These are phyloP conservation scores for Mimachlamys varia DNA, from an alignment of 2,888 invertebrate genomes.

Conservation along the genomic window DNA sequence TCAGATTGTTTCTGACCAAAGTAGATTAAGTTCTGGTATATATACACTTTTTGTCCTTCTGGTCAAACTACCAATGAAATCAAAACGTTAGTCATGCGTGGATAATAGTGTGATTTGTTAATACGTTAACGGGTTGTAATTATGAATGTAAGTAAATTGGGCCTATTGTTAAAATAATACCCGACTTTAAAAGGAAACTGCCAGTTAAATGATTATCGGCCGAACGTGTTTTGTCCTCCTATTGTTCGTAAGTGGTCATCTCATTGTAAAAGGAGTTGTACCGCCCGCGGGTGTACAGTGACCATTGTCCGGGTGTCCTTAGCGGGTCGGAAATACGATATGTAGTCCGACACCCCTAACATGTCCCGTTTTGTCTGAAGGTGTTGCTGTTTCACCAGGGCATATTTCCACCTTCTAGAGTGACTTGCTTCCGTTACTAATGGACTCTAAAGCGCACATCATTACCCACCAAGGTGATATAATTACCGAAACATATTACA, in stretches of 20 bases:
- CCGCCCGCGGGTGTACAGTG: background rate
- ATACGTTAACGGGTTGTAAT: slow-evolving; percentile 63
- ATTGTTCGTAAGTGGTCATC: slow-evolving; percentile 10
- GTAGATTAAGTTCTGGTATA: background rate
- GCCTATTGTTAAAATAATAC: slow-evolving; percentile 10
- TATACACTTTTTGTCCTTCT: background rate
- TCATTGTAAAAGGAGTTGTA: background rate
- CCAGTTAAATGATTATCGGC: slow-evolving; percentile 12
- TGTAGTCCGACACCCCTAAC: background rate
- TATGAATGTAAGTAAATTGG: slow-evolving; percentile 27
- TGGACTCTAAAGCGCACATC: background rate
- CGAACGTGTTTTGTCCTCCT: slow-evolving; percentile 7
- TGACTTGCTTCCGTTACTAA: background rate
- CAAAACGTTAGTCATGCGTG: slow-evolving; percentile 16
- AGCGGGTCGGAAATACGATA: slow-evolving; percentile 16
- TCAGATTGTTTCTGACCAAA: slow-evolving; percentile 31
- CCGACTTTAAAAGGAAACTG: background rate
- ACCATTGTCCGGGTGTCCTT: background rate
- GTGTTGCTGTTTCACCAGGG: background rate
- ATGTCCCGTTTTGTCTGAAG: background rate
- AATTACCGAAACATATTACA: background rate
- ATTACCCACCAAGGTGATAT: background rate
- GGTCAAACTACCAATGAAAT: slow-evolving; percentile 31
- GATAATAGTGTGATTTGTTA: slow-evolving; percentile 54
- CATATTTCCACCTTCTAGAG: background rate